Conservation (phyloP, 1,140 invertebrate genomes). For the Helicoverpa armigera region DNA sequence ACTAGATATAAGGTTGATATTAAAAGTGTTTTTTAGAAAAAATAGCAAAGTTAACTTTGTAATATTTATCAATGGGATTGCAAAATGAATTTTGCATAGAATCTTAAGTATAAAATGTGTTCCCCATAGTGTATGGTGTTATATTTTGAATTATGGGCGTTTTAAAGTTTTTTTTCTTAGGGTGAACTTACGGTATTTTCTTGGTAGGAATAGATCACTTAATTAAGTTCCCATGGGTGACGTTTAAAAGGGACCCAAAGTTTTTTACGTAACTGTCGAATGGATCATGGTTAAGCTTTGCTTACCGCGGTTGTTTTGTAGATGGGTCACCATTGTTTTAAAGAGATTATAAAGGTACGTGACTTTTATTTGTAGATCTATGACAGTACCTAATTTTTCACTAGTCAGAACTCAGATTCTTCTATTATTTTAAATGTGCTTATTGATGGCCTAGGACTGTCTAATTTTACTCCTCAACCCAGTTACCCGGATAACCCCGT, state of each 20-base stretch:
- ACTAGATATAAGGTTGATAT: background rate
- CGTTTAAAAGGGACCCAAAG: background rate
- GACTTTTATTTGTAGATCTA: no score
- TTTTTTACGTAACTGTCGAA: no score
- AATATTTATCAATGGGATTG: conserved; percentile 20
- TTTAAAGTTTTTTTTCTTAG: conserved; percentile 3
- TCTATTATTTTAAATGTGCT: no score
- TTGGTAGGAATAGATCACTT: background rate
- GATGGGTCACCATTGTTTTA: no score
- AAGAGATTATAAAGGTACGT: no score
- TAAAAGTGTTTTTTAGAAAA: background rate
- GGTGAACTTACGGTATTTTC: background rate
- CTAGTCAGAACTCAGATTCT: no score
- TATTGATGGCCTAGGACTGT: no score
- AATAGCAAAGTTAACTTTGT: conserved; percentile 2
- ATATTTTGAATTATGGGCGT: conserved; percentile 24
- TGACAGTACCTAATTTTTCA: no score
- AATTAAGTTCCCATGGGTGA: background rate
- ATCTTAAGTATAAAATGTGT: conserved; percentile 32
- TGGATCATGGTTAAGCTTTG: no score
- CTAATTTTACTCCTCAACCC: no score
- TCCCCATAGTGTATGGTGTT: conserved; percentile 17
- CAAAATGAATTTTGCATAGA: conserved; percentile 45
- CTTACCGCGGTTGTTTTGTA: no score
- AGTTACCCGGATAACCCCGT: no score